A percentile compares a stretch with the other conserved stretches of the same genome.
Evolutionary conservation across 2,888 invertebrate species (phyloP).

Genomic region (Conus canariensis): DNA sequence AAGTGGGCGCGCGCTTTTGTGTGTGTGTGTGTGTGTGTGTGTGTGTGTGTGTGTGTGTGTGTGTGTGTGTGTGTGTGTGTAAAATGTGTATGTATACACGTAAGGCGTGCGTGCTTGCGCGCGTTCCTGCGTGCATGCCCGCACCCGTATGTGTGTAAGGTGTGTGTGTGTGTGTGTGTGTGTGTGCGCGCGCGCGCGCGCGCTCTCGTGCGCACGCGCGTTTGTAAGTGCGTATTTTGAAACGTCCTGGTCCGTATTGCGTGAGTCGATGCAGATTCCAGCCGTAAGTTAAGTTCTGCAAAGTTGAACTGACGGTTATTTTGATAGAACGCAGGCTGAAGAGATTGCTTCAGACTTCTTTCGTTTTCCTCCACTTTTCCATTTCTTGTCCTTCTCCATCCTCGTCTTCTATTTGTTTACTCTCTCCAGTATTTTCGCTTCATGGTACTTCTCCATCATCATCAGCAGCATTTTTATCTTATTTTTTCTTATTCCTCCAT

Average conservation of each 20-base stretch:
- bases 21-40: neutral
- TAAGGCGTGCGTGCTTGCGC: neutral
- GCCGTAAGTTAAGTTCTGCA: no score
- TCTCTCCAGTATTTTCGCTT: no score
- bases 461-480: no score
- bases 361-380: neutral
- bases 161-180: conserved; percentile 7
- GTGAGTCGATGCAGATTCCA: no score
- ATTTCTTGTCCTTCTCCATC: neutral
- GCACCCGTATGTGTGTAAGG: neutral
- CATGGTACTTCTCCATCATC: no score
- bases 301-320: no score
- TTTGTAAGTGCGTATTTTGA: neutral
- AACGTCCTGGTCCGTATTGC: neutral
- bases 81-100: neutral
- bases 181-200: neutral
- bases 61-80: conserved; percentile 2
- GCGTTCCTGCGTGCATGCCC: neutral
- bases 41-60: neutral
- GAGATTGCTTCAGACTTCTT: neutral
- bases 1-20: neutral
- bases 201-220: neutral
- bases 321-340: no score
- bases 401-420: no score
- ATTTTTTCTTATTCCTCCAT: no score